Evolutionary conservation across 1,140 invertebrate species (phyloP).

Genomic region (Listronotus bonariensis): DNA sequence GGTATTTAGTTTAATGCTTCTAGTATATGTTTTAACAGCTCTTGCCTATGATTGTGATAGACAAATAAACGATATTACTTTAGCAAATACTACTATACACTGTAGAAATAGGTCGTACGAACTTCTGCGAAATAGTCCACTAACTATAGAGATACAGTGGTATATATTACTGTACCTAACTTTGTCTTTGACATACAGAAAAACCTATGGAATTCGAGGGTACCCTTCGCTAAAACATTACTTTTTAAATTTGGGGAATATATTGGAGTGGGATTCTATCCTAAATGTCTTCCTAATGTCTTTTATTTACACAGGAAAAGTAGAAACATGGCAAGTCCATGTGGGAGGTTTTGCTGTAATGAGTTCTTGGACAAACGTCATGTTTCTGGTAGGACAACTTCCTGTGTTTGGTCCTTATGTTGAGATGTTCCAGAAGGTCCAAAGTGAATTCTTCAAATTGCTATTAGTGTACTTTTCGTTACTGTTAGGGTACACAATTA

Average conservation of each 20-base stretch:
- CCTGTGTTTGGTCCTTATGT: conserved; percentile 84
- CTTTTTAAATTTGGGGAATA: conserved; percentile 78
- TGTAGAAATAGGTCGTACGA: conserved; percentile 74
- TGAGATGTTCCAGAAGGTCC: conserved; percentile 83
- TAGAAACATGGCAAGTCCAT: conserved; percentile 80
- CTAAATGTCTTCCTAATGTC: conserved; percentile 79
- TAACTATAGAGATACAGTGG: conserved; percentile 76
- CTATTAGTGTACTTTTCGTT: conserved; percentile 81
- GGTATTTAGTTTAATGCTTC: conserved; percentile 76
- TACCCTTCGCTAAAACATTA: conserved; percentile 77
- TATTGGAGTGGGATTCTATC: conserved; percentile 83
- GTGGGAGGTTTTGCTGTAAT: conserved; percentile 80
- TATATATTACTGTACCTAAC: conserved; percentile 74
- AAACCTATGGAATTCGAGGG: conserved; percentile 74
- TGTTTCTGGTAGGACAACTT: conserved; percentile 83
- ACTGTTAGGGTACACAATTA: conserved; percentile 81
- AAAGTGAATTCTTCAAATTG: conserved; percentile 81
- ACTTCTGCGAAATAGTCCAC: conserved; percentile 69
- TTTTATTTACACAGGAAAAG: conserved; percentile 73
- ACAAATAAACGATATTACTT: conserved; percentile 66
- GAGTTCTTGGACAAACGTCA: conserved; percentile 81
- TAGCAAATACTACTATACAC: conserved; percentile 60
- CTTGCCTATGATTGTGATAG: conserved; percentile 75
- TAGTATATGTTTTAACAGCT: conserved; percentile 74
- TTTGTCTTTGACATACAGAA: conserved; percentile 73